Percentiles rank a stretch among this genome's conserved stretches.
phyloP scores from a whole-genome alignment of 2,797 vertebrate species.

The Neosalanx taihuensis region DNA sequence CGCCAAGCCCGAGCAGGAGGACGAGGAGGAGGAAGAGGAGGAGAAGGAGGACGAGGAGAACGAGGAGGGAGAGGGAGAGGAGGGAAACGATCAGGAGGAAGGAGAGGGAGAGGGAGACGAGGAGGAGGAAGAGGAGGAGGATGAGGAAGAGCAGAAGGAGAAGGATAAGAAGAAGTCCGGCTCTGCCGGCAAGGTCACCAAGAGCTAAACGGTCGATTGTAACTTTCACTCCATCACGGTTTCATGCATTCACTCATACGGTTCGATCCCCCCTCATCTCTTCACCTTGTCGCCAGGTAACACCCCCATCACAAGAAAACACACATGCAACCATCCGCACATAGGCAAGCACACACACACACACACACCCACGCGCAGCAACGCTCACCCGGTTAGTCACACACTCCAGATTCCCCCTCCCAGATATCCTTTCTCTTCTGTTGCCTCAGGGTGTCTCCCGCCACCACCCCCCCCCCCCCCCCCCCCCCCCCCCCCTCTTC shows the following conservation, averaged over 20 bases:
- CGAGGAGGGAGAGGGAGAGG: conserved; percentile 41
- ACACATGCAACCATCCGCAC: conserved; percentile 3
- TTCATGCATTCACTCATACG: conserved; percentile 31
- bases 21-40: conserved; percentile 45
- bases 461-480: too few species aligned
- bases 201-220: conserved; percentile 63
- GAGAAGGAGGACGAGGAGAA: conserved; percentile 35
- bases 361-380: conserved; percentile 17
- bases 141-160: conserved; percentile 24
- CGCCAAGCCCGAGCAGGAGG: conserved; percentile 66
- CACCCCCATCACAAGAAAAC: conserved; percentile 2
- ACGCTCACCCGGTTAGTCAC: conserved; percentile 26
- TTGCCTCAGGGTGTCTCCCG: conserved; percentile 34
- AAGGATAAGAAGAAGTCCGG: conserved; percentile 59
- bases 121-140: conserved; percentile 28
- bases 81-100: conserved; percentile 33
- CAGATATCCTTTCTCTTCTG: conserved; percentile 20
- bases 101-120: conserved; percentile 40
- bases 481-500: too few species aligned
- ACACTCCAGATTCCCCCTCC: conserved; percentile 46
- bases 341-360: conserved; percentile 11
- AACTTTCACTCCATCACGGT: conserved; percentile 41
- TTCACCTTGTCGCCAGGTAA: not conserved
- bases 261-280: conserved; percentile 38
- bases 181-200: conserved; percentile 64